phyloP scores from a whole-genome alignment of 2,797 vertebrate genomes.

The Parauchenoglanis ngamensis region DNA sequence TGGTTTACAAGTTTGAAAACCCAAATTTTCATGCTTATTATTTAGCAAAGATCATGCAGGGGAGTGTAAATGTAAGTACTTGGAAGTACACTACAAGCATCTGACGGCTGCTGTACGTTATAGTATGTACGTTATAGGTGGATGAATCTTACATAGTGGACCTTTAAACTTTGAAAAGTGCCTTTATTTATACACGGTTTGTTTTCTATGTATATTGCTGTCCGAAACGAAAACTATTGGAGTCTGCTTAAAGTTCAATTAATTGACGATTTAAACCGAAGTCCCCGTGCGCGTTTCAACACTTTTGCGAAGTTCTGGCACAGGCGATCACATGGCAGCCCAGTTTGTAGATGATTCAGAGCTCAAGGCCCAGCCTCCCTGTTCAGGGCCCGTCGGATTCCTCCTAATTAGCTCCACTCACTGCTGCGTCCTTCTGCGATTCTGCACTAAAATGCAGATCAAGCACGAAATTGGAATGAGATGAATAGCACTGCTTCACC shows the following conservation, averaged over 20 bases:
- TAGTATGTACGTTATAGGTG: no score
- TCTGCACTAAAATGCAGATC: slow-evolving; percentile 31
- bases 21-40: no score
- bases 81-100: no score
- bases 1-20: no score
- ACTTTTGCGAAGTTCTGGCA: background rate
- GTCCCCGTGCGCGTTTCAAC: background rate
- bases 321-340: background rate
- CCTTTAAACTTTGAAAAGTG: background rate
- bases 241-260: background rate
- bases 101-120: no score
- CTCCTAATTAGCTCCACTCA: slow-evolving; percentile 32
- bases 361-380: slow-evolving; percentile 9
- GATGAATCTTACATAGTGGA: no score
- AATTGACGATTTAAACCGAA: background rate
- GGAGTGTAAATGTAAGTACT: no score
- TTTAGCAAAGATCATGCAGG: no score
- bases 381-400: slow-evolving; percentile 8
- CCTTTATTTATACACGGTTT: background rate
- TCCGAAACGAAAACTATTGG: background rate
- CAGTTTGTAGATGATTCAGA: slow-evolving; percentile 32
- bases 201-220: background rate
- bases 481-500: background rate
- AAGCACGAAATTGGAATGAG: background rate
- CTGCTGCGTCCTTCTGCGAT: slow-evolving; percentile 16